These are phyloP conservation scores for Campylorhamphus procurvoides DNA, from an alignment of 2,113 vertebrate species.

Conservation along the genomic window DNA sequence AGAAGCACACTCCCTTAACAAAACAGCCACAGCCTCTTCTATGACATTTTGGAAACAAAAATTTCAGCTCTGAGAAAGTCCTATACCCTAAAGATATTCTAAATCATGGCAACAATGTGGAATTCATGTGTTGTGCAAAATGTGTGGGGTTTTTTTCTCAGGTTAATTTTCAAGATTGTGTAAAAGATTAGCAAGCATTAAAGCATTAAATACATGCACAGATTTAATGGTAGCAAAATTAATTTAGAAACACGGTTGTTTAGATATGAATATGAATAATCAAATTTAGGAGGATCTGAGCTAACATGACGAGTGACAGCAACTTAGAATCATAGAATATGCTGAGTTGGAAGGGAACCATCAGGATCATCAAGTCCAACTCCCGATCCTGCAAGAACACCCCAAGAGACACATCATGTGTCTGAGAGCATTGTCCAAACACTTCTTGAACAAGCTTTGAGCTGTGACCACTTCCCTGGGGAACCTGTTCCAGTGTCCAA, in stretches of 20 bases:
- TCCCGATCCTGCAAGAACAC: neutral
- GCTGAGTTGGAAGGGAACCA: neutral
- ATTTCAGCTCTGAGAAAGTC: neutral
- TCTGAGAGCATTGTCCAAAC: neutral
- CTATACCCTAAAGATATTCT: neutral
- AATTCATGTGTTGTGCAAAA: neutral
- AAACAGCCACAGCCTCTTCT: neutral
- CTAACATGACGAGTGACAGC: neutral
- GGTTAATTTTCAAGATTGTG: neutral
- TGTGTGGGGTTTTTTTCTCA: neutral
- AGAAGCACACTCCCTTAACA: rapidly evolving
- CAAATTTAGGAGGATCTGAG: neutral
- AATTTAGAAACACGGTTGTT: neutral
- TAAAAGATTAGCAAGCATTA: neutral
- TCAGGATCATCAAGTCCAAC: neutral
- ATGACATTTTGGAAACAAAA: neutral
- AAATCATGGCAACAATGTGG: neutral
- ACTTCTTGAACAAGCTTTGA: neutral
- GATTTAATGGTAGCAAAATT: neutral
- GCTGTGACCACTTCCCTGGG: neutral
- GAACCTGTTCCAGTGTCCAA: neutral
- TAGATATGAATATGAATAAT: neutral
- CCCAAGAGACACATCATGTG: neutral
- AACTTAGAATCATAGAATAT: neutral
- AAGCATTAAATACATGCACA: neutral